Evolutionary conservation across 2,797 vertebrate species (phyloP), one percentile per base, ranked within the genome.

Genomic region (Poeciliopsis turneri): DNA sequence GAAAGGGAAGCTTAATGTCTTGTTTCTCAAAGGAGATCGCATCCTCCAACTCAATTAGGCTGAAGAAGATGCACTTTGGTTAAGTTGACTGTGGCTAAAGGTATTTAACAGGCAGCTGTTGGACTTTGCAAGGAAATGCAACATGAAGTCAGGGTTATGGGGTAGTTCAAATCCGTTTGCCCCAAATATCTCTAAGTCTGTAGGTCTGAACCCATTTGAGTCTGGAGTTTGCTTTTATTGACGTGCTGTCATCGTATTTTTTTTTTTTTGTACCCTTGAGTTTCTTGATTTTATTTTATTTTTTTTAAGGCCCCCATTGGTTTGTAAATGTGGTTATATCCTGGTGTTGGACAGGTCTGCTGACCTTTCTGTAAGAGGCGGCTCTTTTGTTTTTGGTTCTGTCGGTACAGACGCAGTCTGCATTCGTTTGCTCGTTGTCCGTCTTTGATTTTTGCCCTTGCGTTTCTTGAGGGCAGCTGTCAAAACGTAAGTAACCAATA

Each of bases 1-100:
- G 69, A 83, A 89, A 91, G 86, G 84, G 90, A 93, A 79, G 89
- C 76, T 91, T 91, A 91, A 81, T 93, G 87, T 93, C 87, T 89
- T 89, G 83, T 87, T 57, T 91, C 87, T 88, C 85, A 55, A 68
- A 91, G 89, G 86, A 92, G 88, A 93, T 75, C 82, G 70, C 89
- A 88, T 92, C 88, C 81, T 88, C 87, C 80, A 84, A 90, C 88
- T 93, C 86, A 89, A 87, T 92, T 93, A 91, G 77, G 74, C 78
- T 73, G 72, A 80, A 88, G 82, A 89, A 83, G 85, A 92, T 84
- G 91, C 91, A 90, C 86, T 90, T 84, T 86, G 88, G 82, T 78
- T 57, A 90, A 90, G 90, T 89, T 92, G 91, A 87, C 68, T 87
- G 39, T 80, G 77, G 76, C 39, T 78, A 23, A 77, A 75, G 20